Percentiles rank a stretch among this genome's conserved stretches.
Evolutionary conservation across 2,113 vertebrate species (phyloP).

Genomic region (Pelmatolapia mariae): DNA sequence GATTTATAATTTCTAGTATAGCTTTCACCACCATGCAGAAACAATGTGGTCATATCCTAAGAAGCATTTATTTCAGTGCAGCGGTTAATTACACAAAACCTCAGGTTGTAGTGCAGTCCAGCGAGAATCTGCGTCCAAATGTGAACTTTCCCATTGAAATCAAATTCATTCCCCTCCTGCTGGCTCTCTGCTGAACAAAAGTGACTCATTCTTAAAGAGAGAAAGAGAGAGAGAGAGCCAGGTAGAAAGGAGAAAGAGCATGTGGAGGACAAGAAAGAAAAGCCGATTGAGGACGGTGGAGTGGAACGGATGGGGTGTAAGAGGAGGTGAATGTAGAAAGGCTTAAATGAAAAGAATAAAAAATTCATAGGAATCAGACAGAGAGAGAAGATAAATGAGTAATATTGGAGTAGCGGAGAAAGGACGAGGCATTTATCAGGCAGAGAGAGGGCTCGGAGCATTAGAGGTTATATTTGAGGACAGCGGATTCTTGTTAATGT

Average conservation of each 20-base stretch:
- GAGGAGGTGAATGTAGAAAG: slow-evolving; percentile 20
- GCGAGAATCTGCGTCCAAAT: neutral
- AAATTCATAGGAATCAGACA: slow-evolving; percentile 34
- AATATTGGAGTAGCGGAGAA: neutral
- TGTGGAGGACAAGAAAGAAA: neutral
- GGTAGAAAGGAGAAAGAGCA: neutral
- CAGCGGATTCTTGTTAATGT: neutral
- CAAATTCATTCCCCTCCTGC: neutral
- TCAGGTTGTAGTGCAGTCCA: neutral
- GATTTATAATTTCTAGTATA: slow-evolving; percentile 16
- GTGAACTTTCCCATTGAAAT: neutral
- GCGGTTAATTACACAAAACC: neutral
- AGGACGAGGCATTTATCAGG: neutral
- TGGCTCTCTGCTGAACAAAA: neutral
- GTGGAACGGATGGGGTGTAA: slow-evolving; percentile 21
- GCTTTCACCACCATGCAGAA: neutral
- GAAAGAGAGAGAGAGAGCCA: neutral
- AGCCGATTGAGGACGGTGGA: slow-evolving; percentile 7
- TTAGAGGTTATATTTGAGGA: slow-evolving; percentile 11
- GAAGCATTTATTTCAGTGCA: neutral
- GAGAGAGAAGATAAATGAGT: slow-evolving; percentile 7
- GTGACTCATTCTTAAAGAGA: neutral
- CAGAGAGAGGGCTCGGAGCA: neutral
- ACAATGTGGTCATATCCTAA: neutral
- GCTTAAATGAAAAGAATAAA: slow-evolving; percentile 49